These are phyloP conservation scores for Ormyrus labotus DNA, from an alignment of 2,888 invertebrate genomes.

Conservation along the genomic window DNA sequence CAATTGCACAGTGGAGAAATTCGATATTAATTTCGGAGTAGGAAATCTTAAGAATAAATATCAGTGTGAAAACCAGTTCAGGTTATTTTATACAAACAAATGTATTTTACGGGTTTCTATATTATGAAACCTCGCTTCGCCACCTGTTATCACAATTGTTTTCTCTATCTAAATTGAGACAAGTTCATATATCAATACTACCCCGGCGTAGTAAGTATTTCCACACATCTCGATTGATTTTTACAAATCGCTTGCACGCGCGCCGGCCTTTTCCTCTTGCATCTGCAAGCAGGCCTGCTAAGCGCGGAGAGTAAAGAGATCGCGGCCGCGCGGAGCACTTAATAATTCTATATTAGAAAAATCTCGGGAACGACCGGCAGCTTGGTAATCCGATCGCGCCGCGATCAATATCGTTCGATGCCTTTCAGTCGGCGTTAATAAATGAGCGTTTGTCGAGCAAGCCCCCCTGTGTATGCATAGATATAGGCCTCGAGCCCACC, in stretches of 20 bases:
- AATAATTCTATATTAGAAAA: conserved; percentile 41
- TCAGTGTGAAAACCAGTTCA: not conserved
- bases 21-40: no score
- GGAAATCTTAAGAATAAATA: no score
- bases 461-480: conserved; percentile 1
- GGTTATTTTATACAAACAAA: not conserved
- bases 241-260: not conserved
- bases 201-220: not conserved
- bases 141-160: conserved; percentile 27
- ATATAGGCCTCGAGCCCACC: conserved; percentile 19
- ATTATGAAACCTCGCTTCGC: not conserved
- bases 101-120: not conserved
- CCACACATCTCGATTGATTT: no score
- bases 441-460: conserved; percentile 35
- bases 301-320: not conserved
- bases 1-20: no score
- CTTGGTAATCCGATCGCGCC: conserved; percentile 39
- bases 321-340: conserved; percentile 11
- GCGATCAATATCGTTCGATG: conserved; percentile 48
- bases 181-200: conserved; percentile 40
- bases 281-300: not conserved
- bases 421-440: conserved; percentile 49
- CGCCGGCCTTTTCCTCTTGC: not conserved
- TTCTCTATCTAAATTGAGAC: conserved; percentile 27
- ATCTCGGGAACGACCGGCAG: conserved; percentile 6